A percentile compares a stretch with the other conserved stretches of the same genome.
Conservation (phyloP, 1,140 invertebrate genomes). For the Diorhabda elongata region DNA sequence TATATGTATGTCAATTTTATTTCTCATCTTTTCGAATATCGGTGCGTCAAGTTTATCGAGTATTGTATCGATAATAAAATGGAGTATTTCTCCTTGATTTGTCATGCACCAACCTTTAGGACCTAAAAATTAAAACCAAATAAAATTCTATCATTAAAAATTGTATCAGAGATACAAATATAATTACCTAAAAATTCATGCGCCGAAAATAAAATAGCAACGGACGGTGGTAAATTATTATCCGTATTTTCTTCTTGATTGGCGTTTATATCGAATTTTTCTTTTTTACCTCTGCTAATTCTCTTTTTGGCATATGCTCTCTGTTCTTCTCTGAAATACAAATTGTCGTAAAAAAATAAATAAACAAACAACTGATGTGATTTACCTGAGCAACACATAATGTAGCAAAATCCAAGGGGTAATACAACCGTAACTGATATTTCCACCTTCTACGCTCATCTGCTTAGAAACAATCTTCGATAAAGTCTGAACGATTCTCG, state of each 20-base stretch:
- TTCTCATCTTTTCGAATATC: slow-evolving; percentile 47
- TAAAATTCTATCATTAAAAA: background rate
- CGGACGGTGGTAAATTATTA: slow-evolving; percentile 64
- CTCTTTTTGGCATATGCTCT: slow-evolving; percentile 49
- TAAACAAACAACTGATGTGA: background rate
- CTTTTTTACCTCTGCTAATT: slow-evolving; percentile 34
- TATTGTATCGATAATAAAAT: slow-evolving; percentile 71
- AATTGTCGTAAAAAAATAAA: background rate
- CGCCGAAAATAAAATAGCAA: slow-evolving; percentile 74
- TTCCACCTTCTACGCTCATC: slow-evolving; percentile 62
- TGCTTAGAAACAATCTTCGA: slow-evolving; percentile 70
- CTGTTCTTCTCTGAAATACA: slow-evolving; percentile 48
- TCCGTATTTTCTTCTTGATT: slow-evolving; percentile 35
- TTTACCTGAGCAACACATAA: slow-evolving; percentile 65
- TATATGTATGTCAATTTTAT: slow-evolving; percentile 66
- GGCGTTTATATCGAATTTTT: slow-evolving; percentile 25
- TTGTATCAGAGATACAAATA: background rate
- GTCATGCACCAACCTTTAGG: slow-evolving; percentile 66
- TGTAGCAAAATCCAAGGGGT: slow-evolving; percentile 82
- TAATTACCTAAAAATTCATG: slow-evolving; percentile 77
- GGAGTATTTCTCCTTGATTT: slow-evolving; percentile 70
- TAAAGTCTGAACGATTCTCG: slow-evolving; percentile 69
- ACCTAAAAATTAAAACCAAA: slow-evolving; percentile 27
- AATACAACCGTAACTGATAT: slow-evolving; percentile 67
- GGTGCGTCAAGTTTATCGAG: slow-evolving; percentile 62